Evolutionary conservation across 2,113 vertebrate genomes (phyloP).

Genomic region (Willisornis vidua): DNA sequence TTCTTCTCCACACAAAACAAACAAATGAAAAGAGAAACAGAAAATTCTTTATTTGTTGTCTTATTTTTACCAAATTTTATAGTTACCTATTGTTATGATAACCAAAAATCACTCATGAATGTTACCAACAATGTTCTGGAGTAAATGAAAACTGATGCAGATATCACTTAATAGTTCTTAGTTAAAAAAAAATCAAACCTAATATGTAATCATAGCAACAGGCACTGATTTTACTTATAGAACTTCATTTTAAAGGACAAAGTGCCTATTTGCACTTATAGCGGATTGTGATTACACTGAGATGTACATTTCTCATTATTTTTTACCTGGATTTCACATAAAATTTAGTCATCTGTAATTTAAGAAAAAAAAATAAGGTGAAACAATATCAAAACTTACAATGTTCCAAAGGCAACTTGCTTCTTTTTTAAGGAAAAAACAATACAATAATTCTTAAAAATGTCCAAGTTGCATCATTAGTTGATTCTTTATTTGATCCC

Average conservation of each 20-base stretch:
- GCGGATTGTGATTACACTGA: not conserved
- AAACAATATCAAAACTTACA: not conserved
- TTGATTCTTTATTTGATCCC: not conserved
- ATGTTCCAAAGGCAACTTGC: not conserved
- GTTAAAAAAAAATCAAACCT: not conserved
- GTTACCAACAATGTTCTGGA: not conserved
- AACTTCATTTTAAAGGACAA: not conserved
- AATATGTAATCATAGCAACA: not conserved
- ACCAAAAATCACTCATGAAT: conserved; percentile 1
- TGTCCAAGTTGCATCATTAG: not conserved
- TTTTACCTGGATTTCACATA: not conserved
- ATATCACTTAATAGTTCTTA: not conserved
- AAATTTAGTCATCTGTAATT: not conserved
- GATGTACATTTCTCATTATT: not conserved
- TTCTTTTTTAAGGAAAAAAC: not conserved
- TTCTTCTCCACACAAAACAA: conserved; percentile 39
- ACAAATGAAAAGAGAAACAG: conserved; percentile 35
- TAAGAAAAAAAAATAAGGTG: not conserved
- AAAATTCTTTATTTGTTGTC: not conserved
- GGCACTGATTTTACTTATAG: not conserved
- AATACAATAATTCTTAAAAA: not conserved
- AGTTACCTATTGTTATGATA: not conserved
- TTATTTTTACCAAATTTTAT: conserved; percentile 12
- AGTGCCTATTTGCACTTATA: not conserved
- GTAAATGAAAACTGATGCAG: not conserved